Evolutionary conservation across 2,888 invertebrate species (phyloP).

Genomic region (Eupithecia insigniata): DNA sequence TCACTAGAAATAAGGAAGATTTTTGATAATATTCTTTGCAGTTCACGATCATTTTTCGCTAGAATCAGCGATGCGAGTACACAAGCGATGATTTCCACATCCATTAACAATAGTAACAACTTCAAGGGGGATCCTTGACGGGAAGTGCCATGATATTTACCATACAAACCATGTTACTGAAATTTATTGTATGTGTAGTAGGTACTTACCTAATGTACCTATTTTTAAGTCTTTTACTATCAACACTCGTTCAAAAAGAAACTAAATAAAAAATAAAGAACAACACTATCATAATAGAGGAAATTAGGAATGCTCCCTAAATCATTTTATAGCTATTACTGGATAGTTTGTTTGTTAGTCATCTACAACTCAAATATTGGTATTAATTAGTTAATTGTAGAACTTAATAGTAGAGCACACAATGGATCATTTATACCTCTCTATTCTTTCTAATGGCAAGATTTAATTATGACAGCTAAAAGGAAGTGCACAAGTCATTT

Average conservation of each 20-base stretch:
- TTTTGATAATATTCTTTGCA: not conserved
- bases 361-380: not conserved
- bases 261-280: not conserved
- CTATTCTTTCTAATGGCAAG: not conserved
- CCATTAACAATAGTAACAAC: slow-evolving; percentile 38
- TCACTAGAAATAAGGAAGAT: not conserved
- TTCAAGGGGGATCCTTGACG: slow-evolving; percentile 7
- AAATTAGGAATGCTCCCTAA: not conserved
- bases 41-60: slow-evolving; percentile 4
- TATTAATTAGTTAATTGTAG: not conserved
- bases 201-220: too few relatives aligned
- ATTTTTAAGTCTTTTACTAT: not conserved
- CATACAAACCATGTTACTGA: not conserved
- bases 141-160: not conserved
- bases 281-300: not conserved
- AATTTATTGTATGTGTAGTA: too few relatives aligned
- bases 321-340: not conserved
- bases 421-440: not conserved
- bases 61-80: slow-evolving; percentile 15
- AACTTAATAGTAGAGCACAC: not conserved
- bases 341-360: not conserved
- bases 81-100: slow-evolving; percentile 53
- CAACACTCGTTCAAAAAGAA: not conserved
- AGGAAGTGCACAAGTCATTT: slow-evolving; percentile 25
- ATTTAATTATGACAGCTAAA: slow-evolving; percentile 16